Evolutionary conservation across 1,140 invertebrate species (phyloP).

Genomic region (Cardiocondyla obscurior): DNA sequence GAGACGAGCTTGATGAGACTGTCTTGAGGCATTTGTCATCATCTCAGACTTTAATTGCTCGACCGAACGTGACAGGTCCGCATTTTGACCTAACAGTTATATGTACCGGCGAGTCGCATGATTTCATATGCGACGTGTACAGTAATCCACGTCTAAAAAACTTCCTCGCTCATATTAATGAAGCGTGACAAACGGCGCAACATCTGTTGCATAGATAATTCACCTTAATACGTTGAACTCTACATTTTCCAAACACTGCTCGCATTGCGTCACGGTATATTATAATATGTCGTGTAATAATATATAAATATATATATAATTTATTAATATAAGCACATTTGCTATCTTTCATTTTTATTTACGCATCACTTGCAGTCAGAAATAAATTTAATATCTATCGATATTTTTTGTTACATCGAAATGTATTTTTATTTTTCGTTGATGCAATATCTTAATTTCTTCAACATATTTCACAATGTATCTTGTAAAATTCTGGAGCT

Average conservation of each 20-base stretch:
- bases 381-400: background rate
- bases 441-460: background rate
- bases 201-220: slow-evolving; percentile 44
- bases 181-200: slow-evolving; percentile 25
- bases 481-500: background rate
- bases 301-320: background rate
- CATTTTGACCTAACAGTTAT: slow-evolving; percentile 46
- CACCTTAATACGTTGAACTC: background rate
- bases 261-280: background rate
- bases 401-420: background rate
- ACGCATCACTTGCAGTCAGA: background rate
- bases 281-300: no score
- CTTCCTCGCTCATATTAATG: slow-evolving; percentile 6
- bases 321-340: background rate
- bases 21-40: slow-evolving; percentile 51
- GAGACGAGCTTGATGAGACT: slow-evolving; percentile 29
- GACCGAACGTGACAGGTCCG: slow-evolving; percentile 75
- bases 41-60: slow-evolving; percentile 74
- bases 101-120: background rate
- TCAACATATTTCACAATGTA: background rate
- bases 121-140: slow-evolving; percentile 16
- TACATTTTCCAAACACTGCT: background rate
- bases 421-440: background rate
- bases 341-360: background rate
- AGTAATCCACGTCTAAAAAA: slow-evolving; percentile 42